phyloP scores from a whole-genome alignment of 2,797 vertebrate genomes.

The Monodelphis domestica region DNA sequence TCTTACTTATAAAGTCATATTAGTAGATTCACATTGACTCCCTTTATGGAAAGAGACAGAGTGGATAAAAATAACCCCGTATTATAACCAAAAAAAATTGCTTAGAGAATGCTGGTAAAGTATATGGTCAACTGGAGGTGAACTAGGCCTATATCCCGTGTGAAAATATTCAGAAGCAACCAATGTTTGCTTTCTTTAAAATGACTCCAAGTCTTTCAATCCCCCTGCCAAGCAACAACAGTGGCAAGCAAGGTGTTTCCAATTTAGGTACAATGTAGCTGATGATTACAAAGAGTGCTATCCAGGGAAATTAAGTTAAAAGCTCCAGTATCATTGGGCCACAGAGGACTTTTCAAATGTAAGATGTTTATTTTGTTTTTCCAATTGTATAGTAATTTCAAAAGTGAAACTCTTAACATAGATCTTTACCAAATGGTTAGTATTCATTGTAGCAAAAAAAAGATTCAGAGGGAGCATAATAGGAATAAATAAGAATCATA shows the following conservation, averaged over 20 bases:
- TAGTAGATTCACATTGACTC: constrained; percentile 37
- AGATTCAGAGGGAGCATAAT: neutral
- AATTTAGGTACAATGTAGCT: neutral
- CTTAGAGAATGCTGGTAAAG: constrained; percentile 35
- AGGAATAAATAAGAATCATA: neutral
- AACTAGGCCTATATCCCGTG: neutral
- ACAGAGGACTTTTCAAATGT: neutral
- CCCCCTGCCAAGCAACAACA: neutral
- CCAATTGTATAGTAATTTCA: constrained; percentile 5
- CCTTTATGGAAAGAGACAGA: constrained; percentile 59
- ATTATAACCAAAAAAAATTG: constrained; percentile 26
- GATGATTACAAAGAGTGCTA: constrained; percentile 1
- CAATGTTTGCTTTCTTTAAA: constrained; percentile 41
- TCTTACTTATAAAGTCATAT: constrained; percentile 64
- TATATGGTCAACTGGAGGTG: neutral
- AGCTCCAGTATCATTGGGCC: neutral
- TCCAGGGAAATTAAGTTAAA: neutral
- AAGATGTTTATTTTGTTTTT: neutral
- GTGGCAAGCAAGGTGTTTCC: neutral
- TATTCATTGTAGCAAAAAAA: neutral
- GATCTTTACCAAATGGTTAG: neutral
- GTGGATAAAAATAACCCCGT: constrained; percentile 56
- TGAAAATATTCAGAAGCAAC: constrained; percentile 11
- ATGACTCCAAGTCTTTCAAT: neutral
- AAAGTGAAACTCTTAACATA: neutral